These are phyloP conservation scores for Notospermus geniculatus DNA, from an alignment of 1,140 invertebrate genomes.

Conservation along the genomic window DNA sequence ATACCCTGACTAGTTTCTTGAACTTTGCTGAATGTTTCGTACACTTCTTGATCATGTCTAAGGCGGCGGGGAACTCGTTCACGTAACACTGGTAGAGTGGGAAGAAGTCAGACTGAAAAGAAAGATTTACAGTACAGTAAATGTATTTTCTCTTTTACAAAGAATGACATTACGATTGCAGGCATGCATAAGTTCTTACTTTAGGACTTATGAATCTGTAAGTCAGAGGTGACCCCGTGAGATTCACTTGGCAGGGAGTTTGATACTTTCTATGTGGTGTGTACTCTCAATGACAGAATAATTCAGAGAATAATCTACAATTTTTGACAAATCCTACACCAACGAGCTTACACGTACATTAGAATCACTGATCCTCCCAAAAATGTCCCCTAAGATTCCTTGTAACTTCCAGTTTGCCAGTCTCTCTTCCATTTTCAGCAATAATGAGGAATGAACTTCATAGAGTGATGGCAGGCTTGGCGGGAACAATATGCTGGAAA, in stretches of 20 bases:
- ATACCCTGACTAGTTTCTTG: conserved; percentile 48
- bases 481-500: conserved; percentile 39
- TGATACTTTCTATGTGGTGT: too few relatives aligned
- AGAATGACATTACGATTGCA: too few relatives aligned
- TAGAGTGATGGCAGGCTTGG: conserved; percentile 45
- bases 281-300: too few relatives aligned
- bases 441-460: conserved; percentile 46
- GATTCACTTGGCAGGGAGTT: too few relatives aligned
- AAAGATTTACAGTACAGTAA: too few relatives aligned
- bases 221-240: too few relatives aligned
- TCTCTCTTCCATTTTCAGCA: conserved; percentile 45
- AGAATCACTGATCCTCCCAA: conserved; percentile 7
- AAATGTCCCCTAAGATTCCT: conserved; percentile 17
- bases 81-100: conserved; percentile 48
- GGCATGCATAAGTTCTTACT: too few relatives aligned
- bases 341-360: conserved; percentile 19
- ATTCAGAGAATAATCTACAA: too few relatives aligned
- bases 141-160: too few relatives aligned
- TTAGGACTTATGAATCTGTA: too few relatives aligned
- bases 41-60: conserved; percentile 48
- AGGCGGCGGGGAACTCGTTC: conserved; percentile 49
- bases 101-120: conserved; percentile 32
- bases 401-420: conserved; percentile 35
- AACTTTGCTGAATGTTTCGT: conserved; percentile 29
- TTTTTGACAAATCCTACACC: too few relatives aligned